Conservation (phyloP, 2,113 vertebrate species). For the Rhegmatorhina hoffmannsi region DNA sequence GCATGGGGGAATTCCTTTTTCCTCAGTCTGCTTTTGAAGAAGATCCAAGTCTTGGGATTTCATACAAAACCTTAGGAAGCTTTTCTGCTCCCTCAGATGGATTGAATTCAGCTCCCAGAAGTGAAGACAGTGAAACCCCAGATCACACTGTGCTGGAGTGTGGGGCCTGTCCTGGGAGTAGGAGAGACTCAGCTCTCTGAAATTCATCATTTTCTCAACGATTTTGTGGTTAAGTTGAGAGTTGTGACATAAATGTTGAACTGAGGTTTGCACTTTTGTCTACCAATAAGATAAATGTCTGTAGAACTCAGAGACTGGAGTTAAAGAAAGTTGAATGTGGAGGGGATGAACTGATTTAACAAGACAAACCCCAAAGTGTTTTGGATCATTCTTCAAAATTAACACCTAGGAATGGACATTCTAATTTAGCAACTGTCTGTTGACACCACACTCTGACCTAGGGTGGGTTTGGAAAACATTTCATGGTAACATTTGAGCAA, state of each 20-base stretch:
- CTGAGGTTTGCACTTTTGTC: neutral
- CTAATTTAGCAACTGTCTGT: neutral
- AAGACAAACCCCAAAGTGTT: neutral
- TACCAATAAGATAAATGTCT: neutral
- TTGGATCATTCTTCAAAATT: neutral
- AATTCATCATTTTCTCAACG: neutral
- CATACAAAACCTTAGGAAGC: neutral
- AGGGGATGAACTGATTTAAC: neutral
- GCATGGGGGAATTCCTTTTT: constrained; percentile 55
- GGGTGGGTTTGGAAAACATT: neutral
- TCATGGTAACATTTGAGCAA: neutral
- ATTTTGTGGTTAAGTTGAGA: neutral
- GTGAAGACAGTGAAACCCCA: neutral
- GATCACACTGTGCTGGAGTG: neutral
- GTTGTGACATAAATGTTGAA: neutral
- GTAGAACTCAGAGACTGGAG: neutral
- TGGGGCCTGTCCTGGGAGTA: neutral
- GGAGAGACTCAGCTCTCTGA: neutral
- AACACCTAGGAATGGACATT: neutral
- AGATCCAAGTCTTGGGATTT: constrained; percentile 46
- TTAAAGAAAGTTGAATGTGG: neutral
- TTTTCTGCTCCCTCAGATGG: neutral
- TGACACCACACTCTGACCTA: neutral
- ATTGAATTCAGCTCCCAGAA: neutral
- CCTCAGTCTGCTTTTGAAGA: constrained; percentile 44